phyloP scores from a whole-genome alignment of 1,140 invertebrate species.

The Nymphalis io region DNA sequence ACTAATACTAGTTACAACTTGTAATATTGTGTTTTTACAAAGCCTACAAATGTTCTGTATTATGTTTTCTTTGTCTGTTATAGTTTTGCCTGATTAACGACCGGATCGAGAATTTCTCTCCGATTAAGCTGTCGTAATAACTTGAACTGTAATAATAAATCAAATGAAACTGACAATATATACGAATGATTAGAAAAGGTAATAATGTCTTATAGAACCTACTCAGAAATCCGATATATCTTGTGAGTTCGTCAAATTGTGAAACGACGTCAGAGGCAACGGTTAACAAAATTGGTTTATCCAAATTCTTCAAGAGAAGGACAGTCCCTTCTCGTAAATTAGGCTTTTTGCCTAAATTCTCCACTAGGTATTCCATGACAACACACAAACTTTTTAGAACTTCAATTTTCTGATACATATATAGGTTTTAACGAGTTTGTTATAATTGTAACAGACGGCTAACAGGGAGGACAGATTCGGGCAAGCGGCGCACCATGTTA shows the following conservation, averaged over 20 bases:
- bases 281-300: conserved; percentile 53
- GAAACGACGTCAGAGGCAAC: conserved; percentile 47
- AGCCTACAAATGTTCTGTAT: too few relatives aligned
- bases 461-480: too few relatives aligned
- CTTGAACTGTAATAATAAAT: too few relatives aligned
- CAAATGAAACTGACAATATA: too few relatives aligned
- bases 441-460: too few relatives aligned
- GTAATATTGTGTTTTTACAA: neutral
- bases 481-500: too few relatives aligned
- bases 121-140: too few relatives aligned
- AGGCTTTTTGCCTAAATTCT: conserved; percentile 38
- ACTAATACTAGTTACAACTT: neutral
- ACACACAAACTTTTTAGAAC: conserved; percentile 44
- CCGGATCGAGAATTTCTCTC: too few relatives aligned
- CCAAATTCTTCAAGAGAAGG: conserved; percentile 45
- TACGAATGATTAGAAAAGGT: too few relatives aligned
- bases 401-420: conserved; percentile 50
- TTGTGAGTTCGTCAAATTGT: conserved; percentile 43
- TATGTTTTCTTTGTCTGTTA: too few relatives aligned
- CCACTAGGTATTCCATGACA: conserved; percentile 54
- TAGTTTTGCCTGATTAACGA: too few relatives aligned
- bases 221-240: conserved; percentile 64
- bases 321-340: conserved; percentile 36
- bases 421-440: neutral
- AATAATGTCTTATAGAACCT: conserved; percentile 13